These are phyloP conservation scores for Drosophila parthenogenetica DNA, from an alignment of 2,888 invertebrate genomes.

Conservation along the genomic window DNA sequence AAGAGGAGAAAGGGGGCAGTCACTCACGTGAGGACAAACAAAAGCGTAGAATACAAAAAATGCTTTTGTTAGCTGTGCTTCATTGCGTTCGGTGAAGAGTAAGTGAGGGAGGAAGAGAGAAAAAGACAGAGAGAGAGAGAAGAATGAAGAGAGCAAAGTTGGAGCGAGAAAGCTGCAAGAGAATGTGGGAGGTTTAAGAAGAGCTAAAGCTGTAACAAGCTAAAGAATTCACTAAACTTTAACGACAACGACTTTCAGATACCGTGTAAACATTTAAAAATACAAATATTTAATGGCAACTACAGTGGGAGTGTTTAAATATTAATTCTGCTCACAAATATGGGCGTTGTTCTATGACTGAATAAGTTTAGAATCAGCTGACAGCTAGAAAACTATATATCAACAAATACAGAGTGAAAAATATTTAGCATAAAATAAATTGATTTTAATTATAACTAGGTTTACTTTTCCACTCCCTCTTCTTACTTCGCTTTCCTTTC, in stretches of 20 bases:
- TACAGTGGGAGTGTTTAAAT: background rate
- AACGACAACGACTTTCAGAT: conserved; percentile 23
- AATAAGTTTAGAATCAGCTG: background rate
- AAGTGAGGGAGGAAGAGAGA: conserved; percentile 3
- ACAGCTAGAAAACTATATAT: too few relatives aligned
- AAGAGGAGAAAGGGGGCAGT: conserved; percentile 18
- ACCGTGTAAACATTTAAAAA: conserved; percentile 2
- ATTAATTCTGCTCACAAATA: background rate
- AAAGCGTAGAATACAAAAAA: conserved; percentile 61
- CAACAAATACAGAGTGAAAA: background rate
- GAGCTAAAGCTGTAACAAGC: conserved; percentile 4
- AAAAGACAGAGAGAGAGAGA: conserved; percentile 5
- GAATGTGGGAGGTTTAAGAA: background rate
- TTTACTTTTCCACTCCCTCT: too few relatives aligned
- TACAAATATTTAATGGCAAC: background rate
- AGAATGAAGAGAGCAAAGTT: background rate
- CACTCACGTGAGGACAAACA: conserved; percentile 71
- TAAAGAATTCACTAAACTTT: background rate
- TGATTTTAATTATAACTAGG: too few relatives aligned
- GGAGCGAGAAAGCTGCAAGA: background rate
- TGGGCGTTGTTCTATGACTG: background rate
- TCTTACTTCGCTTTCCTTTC: background rate
- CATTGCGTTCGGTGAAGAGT: conserved; percentile 64
- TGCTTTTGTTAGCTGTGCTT: conserved; percentile 71
- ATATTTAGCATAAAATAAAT: too few relatives aligned